phyloP scores from a whole-genome alignment of 2,797 vertebrate species.

The Lacerta viridis region DNA sequence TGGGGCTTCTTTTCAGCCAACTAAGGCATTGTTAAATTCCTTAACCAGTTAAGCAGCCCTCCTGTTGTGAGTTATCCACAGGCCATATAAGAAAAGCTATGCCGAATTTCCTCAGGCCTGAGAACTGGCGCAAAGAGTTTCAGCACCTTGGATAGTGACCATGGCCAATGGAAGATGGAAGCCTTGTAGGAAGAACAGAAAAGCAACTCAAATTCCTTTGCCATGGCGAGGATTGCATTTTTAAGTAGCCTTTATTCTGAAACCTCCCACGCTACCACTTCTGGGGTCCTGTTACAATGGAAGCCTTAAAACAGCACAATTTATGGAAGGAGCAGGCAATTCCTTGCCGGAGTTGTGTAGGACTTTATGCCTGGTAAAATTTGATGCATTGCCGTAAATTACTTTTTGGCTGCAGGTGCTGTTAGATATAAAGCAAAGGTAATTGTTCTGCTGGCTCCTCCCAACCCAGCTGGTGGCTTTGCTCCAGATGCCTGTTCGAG shows the following conservation, averaged over 20 bases:
- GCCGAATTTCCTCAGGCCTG: background rate
- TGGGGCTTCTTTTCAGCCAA: no score
- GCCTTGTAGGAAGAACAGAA: background rate
- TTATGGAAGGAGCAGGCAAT: conserved; percentile 32
- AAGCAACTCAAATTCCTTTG: background rate
- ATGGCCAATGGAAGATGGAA: background rate
- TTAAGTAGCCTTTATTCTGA: background rate
- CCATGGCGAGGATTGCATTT: background rate
- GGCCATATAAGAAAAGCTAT: background rate
- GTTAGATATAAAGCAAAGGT: conserved; percentile 53
- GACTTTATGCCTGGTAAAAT: conserved; percentile 57
- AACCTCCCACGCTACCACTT: background rate
- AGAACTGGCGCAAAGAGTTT: background rate
- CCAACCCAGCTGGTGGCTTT: conserved; percentile 14
- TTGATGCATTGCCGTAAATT: conserved; percentile 56
- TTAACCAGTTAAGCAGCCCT: no score
- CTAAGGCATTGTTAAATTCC: background rate
- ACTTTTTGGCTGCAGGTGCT: conserved; percentile 21
- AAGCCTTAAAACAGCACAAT: background rate
- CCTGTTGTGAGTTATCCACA: background rate
- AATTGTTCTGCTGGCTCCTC: conserved; percentile 45
- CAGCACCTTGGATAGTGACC: background rate
- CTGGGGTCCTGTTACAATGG: background rate
- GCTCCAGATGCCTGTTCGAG: conserved; percentile 29
- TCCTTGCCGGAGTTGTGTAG: background rate